Evolutionary conservation across 2,113 vertebrate genomes (phyloP).

Genomic region (Oxyruncus cristatus): DNA sequence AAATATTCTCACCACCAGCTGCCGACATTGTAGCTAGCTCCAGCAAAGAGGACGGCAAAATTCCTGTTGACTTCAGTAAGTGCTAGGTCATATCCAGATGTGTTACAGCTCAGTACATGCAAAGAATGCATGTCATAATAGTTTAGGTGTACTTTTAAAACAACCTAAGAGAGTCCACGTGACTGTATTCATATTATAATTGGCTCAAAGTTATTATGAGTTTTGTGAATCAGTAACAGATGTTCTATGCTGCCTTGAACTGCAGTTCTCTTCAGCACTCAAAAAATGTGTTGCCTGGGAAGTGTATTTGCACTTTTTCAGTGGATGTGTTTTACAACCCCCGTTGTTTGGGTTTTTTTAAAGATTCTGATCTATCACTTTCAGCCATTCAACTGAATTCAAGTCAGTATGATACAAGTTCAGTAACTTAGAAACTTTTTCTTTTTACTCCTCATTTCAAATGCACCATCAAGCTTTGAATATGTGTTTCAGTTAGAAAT

Average conservation of each 20-base stretch:
- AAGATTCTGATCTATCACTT: neutral
- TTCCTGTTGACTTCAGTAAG: neutral
- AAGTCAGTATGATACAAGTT: neutral
- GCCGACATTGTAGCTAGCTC: neutral
- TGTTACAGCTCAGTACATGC: neutral
- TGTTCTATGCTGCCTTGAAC: neutral
- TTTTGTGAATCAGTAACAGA: neutral
- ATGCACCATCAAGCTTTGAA: neutral
- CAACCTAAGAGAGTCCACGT: neutral
- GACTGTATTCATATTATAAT: neutral
- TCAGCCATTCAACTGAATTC: neutral
- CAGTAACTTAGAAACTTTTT: neutral
- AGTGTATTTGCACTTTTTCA: neutral
- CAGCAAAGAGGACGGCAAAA: neutral
- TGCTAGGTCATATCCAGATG: neutral
- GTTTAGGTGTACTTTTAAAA: neutral
- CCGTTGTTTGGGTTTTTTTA: neutral
- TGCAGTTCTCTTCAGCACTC: neutral
- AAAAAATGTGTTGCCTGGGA: neutral
- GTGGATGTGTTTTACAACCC: neutral
- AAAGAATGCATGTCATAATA: neutral
- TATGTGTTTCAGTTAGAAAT: neutral
- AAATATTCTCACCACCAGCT: neutral
- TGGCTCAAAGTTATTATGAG: neutral
- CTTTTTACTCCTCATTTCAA: neutral